These are phyloP conservation scores for Phylloscopus whistleri DNA, from an alignment of 2,113 vertebrate species.

Conservation along the genomic window DNA sequence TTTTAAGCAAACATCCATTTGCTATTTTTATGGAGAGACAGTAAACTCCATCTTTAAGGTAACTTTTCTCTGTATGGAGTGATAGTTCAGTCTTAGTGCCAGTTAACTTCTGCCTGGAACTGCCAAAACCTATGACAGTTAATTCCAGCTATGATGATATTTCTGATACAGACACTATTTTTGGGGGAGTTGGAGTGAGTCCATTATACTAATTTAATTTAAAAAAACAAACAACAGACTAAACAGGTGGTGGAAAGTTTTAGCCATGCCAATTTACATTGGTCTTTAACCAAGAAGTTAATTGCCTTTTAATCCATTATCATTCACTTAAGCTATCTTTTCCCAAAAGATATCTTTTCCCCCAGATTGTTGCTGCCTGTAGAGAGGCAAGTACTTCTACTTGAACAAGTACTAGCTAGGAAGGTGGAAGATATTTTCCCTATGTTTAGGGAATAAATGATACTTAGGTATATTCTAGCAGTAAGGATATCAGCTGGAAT, in stretches of 20 bases:
- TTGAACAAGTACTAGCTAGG: neutral
- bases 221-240: neutral
- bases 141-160: neutral
- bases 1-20: neutral
- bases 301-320: neutral
- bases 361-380: neutral
- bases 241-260: neutral
- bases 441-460: neutral
- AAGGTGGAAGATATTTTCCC: neutral
- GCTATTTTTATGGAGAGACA: neutral
- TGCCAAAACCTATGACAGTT: neutral
- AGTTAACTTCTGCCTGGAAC: neutral
- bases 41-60: neutral
- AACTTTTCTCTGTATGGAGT: neutral
- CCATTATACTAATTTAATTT: neutral
- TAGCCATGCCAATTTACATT: neutral
- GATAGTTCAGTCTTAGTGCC: neutral
- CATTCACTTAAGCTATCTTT: neutral
- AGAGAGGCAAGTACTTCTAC: neutral
- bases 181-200: neutral
- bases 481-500: neutral
- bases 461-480: neutral
- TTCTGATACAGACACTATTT: neutral
- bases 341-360: neutral
- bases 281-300: conserved; percentile 11